phyloP scores from a whole-genome alignment of 1,140 invertebrate genomes.

The Dreissena polymorpha region DNA sequence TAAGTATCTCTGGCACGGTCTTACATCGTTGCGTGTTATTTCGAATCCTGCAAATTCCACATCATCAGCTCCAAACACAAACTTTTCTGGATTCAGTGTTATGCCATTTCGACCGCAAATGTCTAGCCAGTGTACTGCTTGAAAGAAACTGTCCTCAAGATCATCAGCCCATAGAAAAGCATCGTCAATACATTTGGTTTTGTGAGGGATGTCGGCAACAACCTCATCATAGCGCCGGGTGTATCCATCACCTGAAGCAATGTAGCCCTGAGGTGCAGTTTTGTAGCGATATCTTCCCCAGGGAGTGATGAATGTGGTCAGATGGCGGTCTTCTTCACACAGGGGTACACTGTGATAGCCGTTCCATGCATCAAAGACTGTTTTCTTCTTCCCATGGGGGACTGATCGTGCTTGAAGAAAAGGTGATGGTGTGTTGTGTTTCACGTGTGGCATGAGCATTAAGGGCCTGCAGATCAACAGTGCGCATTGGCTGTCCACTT shows the following conservation, averaged over 20 bases:
- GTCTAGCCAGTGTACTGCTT: constrained; percentile 52
- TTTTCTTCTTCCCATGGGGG: constrained; percentile 30
- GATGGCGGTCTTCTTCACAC: constrained; percentile 47
- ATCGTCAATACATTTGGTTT: constrained; percentile 63
- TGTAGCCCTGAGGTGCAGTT: constrained; percentile 55
- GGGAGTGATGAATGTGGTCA: constrained; percentile 61
- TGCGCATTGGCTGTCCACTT: constrained; percentile 17
- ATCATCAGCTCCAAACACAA: constrained; percentile 48
- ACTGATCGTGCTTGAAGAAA: constrained; percentile 17
- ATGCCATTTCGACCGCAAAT: constrained; percentile 61
- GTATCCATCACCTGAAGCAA: constrained; percentile 53
- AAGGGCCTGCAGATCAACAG: constrained; percentile 21
- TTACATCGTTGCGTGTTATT: constrained; percentile 49
- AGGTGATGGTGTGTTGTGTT: background rate
- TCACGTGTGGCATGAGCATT: constrained; percentile 19
- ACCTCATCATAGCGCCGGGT: constrained; percentile 53
- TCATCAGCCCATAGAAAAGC: constrained; percentile 34
- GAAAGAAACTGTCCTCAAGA: constrained; percentile 32
- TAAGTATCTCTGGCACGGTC: constrained; percentile 39
- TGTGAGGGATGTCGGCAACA: constrained; percentile 49
- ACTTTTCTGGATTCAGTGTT: constrained; percentile 69
- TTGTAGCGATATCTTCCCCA: constrained; percentile 55
- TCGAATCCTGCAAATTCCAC: constrained; percentile 66
- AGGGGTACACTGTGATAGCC: constrained; percentile 10
- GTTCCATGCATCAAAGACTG: constrained; percentile 35